Base-by-base conservation (phyloP, 2,888 invertebrate species). In the Euplagia quadripunctaria region DNA sequence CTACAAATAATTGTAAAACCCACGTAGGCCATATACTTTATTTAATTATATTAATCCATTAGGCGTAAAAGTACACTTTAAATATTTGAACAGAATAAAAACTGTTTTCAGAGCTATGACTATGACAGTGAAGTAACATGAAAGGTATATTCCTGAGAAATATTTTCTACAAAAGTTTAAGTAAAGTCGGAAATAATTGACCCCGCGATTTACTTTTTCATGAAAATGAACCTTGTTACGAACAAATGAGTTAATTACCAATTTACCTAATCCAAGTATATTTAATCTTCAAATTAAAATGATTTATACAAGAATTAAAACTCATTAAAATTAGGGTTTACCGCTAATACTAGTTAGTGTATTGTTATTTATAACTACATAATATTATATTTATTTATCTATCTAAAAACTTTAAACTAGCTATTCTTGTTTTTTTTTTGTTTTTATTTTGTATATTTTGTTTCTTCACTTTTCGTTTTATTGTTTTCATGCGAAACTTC, bases 211-310 rank as follows among this genome's bases (percentile, higher is more conserved):
- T 76, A 66, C 75, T 81, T 79, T 81, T 82, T 79, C 66, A 42
- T 46, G 43, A 46, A 46, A 46, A 9, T 46, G 74, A 74, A 78
- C 73, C 81, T 78, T 79, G 70, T 82, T 77, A 78, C 75, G 75
- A 83, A 77, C 77, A 82, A 86, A 85, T 79, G 76, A 80, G 82
- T 86, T 84, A 87, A 87, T 87, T 85, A 83, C 82, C 72, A 76
- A 72, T 31, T 31, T 31, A 31, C 66, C 74, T 73, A 82, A 75
- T 77, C 78, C 71, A 70, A 73, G 78, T 82, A 85, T 78, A 73
- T 83, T 84, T 81, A 77, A 82, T 82, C 72, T 84, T 82, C 78
- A 71, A 82, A 77, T 81, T 80, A 72, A 84, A 87, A 84, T 84
- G 82, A 85, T 86, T 86, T 86, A 83, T 71, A 74, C 70, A 51